Evolutionary conservation across 1,140 invertebrate genomes (phyloP).

Genomic region (Drosophila triauraria): DNA sequence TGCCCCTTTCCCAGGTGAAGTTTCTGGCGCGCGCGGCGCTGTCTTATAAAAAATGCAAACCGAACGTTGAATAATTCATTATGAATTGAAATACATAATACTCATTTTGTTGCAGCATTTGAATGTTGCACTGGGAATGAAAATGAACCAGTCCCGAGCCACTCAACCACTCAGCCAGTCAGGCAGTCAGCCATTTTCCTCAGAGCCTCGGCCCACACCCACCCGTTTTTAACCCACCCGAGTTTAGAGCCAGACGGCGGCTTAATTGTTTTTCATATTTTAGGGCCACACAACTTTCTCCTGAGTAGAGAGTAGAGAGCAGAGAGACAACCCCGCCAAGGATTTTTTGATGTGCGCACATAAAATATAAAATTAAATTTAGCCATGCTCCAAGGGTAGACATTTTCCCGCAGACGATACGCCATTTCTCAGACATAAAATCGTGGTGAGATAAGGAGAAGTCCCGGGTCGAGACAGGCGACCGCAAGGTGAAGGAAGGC

Average conservation of each 20-base stretch:
- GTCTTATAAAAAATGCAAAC: conserved; percentile 74
- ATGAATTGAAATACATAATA: conserved; percentile 82
- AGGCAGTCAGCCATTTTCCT: conserved; percentile 60
- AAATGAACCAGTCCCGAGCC: conserved; percentile 34
- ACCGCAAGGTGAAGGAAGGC: conserved; percentile 23
- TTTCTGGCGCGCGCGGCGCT: conserved; percentile 20
- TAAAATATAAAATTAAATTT: conserved; percentile 82
- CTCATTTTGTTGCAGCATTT: conserved; percentile 75
- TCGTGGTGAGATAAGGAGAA: conserved; percentile 12
- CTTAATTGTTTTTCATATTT: conserved; percentile 82
- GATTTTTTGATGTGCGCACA: conserved; percentile 79
- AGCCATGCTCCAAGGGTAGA: conserved; percentile 58
- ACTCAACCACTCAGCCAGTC: conserved; percentile 26
- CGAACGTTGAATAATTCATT: conserved; percentile 70
- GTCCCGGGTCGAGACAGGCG: conserved; percentile 9
- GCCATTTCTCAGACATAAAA: conserved; percentile 66
- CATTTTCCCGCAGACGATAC: conserved; percentile 59
- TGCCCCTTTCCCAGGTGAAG: conserved; percentile 29
- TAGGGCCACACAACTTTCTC: conserved; percentile 69
- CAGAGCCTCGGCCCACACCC: not conserved
- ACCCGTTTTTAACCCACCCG: conserved; percentile 30
- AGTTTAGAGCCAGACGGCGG: conserved; percentile 51
- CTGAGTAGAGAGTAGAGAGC: not conserved
- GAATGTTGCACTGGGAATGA: conserved; percentile 47
- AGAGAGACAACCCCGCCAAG: conserved; percentile 39